These are phyloP conservation scores for Argyresthia albistria DNA, from an alignment of 2,888 invertebrate genomes.

Conservation along the genomic window DNA sequence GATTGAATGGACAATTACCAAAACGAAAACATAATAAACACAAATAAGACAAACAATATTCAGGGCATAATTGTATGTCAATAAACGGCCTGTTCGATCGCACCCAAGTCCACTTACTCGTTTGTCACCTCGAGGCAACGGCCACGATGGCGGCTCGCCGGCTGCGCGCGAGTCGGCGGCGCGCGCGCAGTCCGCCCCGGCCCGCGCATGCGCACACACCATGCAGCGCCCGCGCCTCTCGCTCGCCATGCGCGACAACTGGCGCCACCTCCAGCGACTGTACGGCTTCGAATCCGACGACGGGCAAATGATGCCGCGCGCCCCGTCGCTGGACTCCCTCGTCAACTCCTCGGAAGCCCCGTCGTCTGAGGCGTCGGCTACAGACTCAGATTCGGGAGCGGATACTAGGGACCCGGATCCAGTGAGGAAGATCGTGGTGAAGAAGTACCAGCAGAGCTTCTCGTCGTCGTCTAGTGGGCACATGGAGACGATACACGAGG, in stretches of 20 bases:
- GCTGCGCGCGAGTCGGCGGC: conserved; percentile 12
- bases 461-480: conserved; percentile 74
- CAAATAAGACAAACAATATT: too few relatives aligned
- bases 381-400: conserved; percentile 78
- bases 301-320: conserved; percentile 22
- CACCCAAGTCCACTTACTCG: too few relatives aligned
- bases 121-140: neutral
- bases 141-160: conserved; percentile 1
- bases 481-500: conserved; percentile 89
- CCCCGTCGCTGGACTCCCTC: conserved; percentile 77
- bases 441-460: conserved; percentile 61
- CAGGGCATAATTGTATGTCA: too few relatives aligned
- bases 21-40: too few relatives aligned
- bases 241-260: conserved; percentile 70
- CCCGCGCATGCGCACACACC: conserved; percentile 63
- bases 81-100: too few relatives aligned
- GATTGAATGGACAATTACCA: too few relatives aligned
- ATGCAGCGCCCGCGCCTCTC: conserved; percentile 68
- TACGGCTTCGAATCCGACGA: conserved; percentile 59
- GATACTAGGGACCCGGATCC: conserved; percentile 70
- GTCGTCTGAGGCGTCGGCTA: conserved; percentile 74
- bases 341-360: conserved; percentile 79
- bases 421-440: conserved; percentile 17
- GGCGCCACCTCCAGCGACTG: conserved; percentile 62
- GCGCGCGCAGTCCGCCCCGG: conserved; percentile 39